phyloP scores from a whole-genome alignment of 2,888 invertebrate genomes.

The Metacarcinus magister region DNA sequence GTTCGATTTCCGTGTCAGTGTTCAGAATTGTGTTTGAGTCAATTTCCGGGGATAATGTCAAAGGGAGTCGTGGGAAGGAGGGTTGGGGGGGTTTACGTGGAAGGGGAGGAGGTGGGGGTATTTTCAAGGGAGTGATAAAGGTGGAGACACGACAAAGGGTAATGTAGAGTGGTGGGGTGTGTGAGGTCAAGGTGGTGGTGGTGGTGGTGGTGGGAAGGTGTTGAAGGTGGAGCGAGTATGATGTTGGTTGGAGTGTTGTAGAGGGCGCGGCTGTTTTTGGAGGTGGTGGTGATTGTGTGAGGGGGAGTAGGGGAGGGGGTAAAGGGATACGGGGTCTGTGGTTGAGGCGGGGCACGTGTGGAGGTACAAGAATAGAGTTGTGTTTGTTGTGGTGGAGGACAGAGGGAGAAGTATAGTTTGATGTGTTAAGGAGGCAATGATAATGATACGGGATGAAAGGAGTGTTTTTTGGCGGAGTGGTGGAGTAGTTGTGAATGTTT shows the following conservation, averaged over 20 bases:
- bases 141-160: no score
- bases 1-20: not conserved
- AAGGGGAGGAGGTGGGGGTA: not conserved
- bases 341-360: not conserved
- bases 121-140: not conserved
- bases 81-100: not conserved
- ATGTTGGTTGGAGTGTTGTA: not conserved
- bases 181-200: not conserved
- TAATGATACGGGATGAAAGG: not conserved
- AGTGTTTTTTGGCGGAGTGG: not conserved
- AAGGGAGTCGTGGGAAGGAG: not conserved
- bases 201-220: not conserved
- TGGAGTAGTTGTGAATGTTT: not conserved
- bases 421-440: not conserved
- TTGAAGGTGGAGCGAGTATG: not conserved
- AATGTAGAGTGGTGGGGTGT: not conserved
- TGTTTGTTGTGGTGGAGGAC: not conserved
- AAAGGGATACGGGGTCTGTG: not conserved
- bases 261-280: no score
- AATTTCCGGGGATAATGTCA: conserved; percentile 13
- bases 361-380: not conserved
- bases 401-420: not conserved
- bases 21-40: not conserved
- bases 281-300: no score
- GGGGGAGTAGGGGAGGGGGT: not conserved